Evolutionary conservation across 1,140 invertebrate species (phyloP).

Genomic region (Cepaea nemoralis): DNA sequence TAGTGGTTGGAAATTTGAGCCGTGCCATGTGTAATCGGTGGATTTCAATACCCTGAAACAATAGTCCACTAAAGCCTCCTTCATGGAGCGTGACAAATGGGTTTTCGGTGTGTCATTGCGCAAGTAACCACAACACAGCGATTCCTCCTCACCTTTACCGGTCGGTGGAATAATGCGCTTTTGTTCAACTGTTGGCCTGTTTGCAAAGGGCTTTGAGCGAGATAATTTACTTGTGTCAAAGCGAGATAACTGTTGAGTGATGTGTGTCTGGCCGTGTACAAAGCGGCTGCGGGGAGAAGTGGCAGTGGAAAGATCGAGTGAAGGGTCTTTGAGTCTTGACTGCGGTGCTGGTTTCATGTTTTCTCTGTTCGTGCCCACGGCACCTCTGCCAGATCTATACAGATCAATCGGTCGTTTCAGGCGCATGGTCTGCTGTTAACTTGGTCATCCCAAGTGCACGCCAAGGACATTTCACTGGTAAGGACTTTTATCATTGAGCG

Average conservation of each 20-base stretch:
- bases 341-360: too few relatives aligned
- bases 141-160: background rate
- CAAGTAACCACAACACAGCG: background rate
- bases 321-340: too few relatives aligned
- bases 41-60: background rate
- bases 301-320: background rate
- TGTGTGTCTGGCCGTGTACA: background rate
- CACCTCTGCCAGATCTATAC: too few relatives aligned
- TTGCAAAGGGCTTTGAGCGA: background rate
- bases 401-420: too few relatives aligned
- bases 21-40: background rate
- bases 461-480: too few relatives aligned
- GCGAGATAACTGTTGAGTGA: background rate
- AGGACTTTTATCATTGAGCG: too few relatives aligned
- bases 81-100: background rate
- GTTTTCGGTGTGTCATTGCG: background rate
- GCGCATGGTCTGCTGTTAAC: too few relatives aligned
- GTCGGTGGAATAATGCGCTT: background rate
- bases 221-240: constrained; percentile 4
- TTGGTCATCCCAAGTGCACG: too few relatives aligned
- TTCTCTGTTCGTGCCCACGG: too few relatives aligned
- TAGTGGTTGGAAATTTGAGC: background rate
- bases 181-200: background rate
- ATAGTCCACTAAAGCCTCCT: background rate
- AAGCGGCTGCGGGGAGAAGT: background rate